A percentile compares a stretch with the other conserved stretches of the same genome.
Evolutionary conservation across 2,888 invertebrate species (phyloP).

Genomic region (Cataglyphis altisquamis): DNA sequence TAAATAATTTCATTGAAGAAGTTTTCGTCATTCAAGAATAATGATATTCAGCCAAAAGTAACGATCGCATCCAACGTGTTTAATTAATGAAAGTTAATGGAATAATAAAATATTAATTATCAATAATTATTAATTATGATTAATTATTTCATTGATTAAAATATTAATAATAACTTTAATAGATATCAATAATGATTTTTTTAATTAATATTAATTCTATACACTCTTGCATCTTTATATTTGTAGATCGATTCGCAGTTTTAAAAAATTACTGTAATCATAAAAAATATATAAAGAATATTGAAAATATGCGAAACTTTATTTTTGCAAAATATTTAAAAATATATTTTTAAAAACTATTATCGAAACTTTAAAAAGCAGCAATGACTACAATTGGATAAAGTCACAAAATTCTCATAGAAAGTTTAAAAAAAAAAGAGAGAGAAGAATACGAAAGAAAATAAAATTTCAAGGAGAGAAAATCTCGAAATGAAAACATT

Average conservation of each 20-base stretch:
- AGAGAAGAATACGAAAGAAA: not conserved
- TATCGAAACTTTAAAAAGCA: not conserved
- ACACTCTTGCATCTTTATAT: not conserved
- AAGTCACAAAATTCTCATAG: not conserved
- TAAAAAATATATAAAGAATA: not conserved
- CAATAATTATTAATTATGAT: too few species aligned
- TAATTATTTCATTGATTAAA: too few species aligned
- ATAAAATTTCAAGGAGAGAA: not conserved
- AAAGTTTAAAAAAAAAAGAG: not conserved
- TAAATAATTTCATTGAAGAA: constrained; percentile 22
- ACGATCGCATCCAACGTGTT: too few species aligned
- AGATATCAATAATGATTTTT: too few species aligned
- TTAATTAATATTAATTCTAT: too few species aligned
- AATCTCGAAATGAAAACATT: not conserved
- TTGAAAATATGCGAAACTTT: not conserved
- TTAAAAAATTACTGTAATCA: not conserved
- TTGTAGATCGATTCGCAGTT: not conserved
- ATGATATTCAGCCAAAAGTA: not conserved
- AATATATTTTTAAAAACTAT: not conserved
- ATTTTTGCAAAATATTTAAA: not conserved
- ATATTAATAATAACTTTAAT: too few species aligned
- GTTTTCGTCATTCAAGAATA: not conserved
- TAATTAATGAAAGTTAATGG: too few species aligned
- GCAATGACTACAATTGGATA: not conserved
- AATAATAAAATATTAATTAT: too few species aligned